These are phyloP conservation scores for Asarcornis scutulata DNA, from an alignment of 2,113 vertebrate species.

Conservation along the genomic window DNA sequence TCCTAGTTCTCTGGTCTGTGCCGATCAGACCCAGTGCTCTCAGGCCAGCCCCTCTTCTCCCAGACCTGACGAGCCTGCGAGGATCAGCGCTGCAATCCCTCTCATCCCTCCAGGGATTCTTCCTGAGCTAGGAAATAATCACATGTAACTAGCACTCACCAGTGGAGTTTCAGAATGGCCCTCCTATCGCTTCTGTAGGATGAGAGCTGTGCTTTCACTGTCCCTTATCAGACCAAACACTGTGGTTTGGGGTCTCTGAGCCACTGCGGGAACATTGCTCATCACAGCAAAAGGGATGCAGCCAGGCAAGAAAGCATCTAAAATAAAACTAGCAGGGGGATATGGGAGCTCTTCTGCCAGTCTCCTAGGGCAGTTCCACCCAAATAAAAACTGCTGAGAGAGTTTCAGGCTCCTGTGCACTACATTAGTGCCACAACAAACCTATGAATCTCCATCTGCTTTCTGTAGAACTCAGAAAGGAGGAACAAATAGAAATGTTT, in stretches of 20 bases:
- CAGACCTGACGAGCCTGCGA: background rate
- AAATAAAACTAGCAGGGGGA: background rate
- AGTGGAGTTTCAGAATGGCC: background rate
- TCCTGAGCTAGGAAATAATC: background rate
- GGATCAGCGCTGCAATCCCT: background rate
- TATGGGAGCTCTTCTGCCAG: background rate
- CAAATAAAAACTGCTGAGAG: conserved; percentile 10
- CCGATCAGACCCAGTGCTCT: background rate
- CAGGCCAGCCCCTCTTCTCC: background rate
- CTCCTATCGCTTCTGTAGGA: background rate
- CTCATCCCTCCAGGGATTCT: background rate
- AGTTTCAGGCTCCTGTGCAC: background rate
- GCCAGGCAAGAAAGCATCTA: background rate
- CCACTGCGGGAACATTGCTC: background rate
- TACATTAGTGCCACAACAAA: background rate
- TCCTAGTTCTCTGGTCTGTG: background rate
- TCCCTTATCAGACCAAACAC: background rate
- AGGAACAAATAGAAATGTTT: background rate
- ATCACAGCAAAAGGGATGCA: background rate
- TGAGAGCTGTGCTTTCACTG: background rate
- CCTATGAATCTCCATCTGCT: conserved; percentile 1
- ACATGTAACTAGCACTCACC: background rate
- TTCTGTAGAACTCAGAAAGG: background rate
- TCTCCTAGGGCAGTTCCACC: background rate
- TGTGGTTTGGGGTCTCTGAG: background rate